Conservation (phyloP, 2,797 vertebrate genomes). For the Enteromius thamalakanensis region DNA sequence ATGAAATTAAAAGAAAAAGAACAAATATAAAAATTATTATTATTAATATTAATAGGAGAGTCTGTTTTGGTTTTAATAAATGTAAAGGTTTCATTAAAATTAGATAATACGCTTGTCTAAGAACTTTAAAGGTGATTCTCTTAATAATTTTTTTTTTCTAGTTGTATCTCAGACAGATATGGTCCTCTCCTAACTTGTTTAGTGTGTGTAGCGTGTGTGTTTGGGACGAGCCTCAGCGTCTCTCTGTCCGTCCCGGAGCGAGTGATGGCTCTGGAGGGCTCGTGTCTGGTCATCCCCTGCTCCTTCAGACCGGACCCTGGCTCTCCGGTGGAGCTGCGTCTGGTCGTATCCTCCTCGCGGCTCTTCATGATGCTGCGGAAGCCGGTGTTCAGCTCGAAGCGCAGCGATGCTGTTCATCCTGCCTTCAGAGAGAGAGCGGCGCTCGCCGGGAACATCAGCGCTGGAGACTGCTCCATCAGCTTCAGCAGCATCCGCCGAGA, state of each 20-base stretch:
- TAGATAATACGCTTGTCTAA: too few species aligned
- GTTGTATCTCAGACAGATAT: too few species aligned
- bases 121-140: too few species aligned
- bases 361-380: conserved; percentile 49
- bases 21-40: too few species aligned
- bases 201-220: conserved; percentile 54
- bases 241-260: conserved; percentile 66
- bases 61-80: too few species aligned
- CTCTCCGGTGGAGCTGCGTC: conserved; percentile 63
- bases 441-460: conserved; percentile 64
- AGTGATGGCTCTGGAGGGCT: conserved; percentile 73
- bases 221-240: conserved; percentile 50
- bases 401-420: conserved; percentile 44
- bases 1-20: too few species aligned
- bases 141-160: too few species aligned
- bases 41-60: too few species aligned
- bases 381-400: conserved; percentile 73
- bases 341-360: conserved; percentile 63
- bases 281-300: conserved; percentile 82
- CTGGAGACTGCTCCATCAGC: conserved; percentile 80
- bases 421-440: conserved; percentile 69
- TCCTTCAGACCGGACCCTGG: conserved; percentile 65
- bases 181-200: conserved; percentile 1
- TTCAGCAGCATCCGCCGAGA: conserved; percentile 65
- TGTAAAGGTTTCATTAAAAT: too few species aligned